These are phyloP conservation scores for Luperina nickerlii DNA, from an alignment of 2,888 invertebrate genomes.

Conservation along the genomic window DNA sequence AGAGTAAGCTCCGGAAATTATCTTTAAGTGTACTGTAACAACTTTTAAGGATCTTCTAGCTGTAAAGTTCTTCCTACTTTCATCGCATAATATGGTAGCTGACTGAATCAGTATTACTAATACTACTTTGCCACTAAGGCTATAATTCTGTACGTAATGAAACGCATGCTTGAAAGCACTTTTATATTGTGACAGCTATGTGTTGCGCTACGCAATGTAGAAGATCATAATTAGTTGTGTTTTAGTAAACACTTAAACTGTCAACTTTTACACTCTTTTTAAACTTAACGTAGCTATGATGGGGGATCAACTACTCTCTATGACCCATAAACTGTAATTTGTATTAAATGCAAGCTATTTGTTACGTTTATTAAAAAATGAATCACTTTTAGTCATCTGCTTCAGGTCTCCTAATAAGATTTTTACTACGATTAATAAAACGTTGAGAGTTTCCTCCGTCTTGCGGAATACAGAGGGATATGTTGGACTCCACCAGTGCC, in stretches of 20 bases:
- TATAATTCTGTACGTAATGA: constrained; percentile 36
- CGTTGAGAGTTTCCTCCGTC: background rate
- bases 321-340: too few species aligned
- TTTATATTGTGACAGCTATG: constrained; percentile 41
- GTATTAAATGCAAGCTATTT: background rate
- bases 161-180: constrained; percentile 42
- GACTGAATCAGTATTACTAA: background rate
- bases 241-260: constrained; percentile 10
- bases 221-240: constrained; percentile 34
- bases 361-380: background rate
- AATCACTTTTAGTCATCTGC: background rate
- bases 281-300: background rate
- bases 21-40: background rate
- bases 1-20: background rate
- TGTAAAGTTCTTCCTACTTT: constrained; percentile 2
- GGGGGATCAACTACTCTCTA: background rate
- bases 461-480: background rate
- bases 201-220: constrained; percentile 27
- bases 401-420: background rate
- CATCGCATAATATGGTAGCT: background rate
- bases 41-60: background rate
- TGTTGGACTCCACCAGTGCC: background rate
- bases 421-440: background rate
- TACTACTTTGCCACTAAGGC: constrained; percentile 16
- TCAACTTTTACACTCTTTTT: constrained; percentile 23